phyloP scores from a whole-genome alignment of 1,140 invertebrate genomes.

The Lordiphosa mommai region DNA sequence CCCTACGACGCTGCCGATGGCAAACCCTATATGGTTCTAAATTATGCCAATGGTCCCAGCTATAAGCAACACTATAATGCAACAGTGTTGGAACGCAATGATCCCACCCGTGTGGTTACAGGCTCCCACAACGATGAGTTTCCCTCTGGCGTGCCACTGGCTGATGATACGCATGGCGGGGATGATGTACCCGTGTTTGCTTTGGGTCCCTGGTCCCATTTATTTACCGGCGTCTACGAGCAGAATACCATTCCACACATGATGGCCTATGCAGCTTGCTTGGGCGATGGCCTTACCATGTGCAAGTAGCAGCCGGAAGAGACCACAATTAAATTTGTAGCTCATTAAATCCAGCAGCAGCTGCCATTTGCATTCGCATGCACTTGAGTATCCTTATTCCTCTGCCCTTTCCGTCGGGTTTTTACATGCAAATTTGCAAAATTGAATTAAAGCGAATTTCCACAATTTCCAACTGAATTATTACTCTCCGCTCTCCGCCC shows the following conservation, averaged over 20 bases:
- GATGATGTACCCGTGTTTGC: constrained; percentile 86
- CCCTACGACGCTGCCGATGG: constrained; percentile 75
- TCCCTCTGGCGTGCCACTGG: constrained; percentile 81
- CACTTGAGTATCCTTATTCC: constrained; percentile 20
- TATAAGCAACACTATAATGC: constrained; percentile 77
- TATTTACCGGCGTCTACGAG: constrained; percentile 88
- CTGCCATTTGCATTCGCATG: constrained; percentile 50
- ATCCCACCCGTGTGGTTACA: constrained; percentile 57
- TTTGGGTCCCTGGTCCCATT: constrained; percentile 85
- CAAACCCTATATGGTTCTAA: constrained; percentile 85
- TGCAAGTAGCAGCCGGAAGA: constrained; percentile 25
- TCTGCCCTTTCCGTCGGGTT: neutral
- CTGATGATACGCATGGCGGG: constrained; percentile 84
- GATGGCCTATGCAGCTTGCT: constrained; percentile 85
- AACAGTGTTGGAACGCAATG: constrained; percentile 59
- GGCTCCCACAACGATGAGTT: constrained; percentile 67
- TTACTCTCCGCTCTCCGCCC: constrained; percentile 10
- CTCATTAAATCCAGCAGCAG: constrained; percentile 54
- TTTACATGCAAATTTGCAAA: constrained; percentile 52
- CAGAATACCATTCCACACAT: constrained; percentile 89
- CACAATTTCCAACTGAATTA: constrained; percentile 30
- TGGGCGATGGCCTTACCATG: constrained; percentile 78
- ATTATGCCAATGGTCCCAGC: constrained; percentile 87
- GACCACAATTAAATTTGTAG: constrained; percentile 66
- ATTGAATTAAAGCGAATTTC: constrained; percentile 68